A percentile compares a stretch with the other conserved stretches of the same genome.
phyloP scores from a whole-genome alignment of 23 tunicate genomes.

The Halocynthia roretzi region DNA sequence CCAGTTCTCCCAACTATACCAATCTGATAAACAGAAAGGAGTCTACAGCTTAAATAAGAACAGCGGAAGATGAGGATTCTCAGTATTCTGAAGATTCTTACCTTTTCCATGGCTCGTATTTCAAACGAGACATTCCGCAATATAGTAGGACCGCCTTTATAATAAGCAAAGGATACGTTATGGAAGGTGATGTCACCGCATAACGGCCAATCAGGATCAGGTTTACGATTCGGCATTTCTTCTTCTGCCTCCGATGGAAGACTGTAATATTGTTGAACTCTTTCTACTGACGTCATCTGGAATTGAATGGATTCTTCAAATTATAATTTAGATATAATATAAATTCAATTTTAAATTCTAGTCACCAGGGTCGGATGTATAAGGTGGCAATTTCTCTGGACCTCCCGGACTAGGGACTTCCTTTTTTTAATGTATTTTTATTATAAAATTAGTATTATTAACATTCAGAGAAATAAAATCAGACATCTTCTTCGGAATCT shows the following conservation, averaged over 20 bases:
- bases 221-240: slow-evolving; percentile 3
- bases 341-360: no score
- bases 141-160: slow-evolving; percentile 45
- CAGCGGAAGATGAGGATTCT: no score
- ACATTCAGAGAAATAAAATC: no score
- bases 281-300: slow-evolving; percentile 88
- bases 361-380: no score
- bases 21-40: slow-evolving; percentile 3
- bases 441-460: no score
- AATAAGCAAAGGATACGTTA: slow-evolving; percentile 46
- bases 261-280: slow-evolving; percentile 57
- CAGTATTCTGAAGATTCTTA: not conserved
- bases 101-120: slow-evolving; percentile 49
- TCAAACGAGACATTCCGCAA: slow-evolving; percentile 25
- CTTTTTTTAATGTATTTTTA: no score
- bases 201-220: slow-evolving; percentile 41
- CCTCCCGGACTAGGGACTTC: no score
- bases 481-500: no score
- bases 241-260: slow-evolving; percentile 35
- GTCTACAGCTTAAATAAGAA: no score
- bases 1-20: slow-evolving; percentile 61
- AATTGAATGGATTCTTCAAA: no score
- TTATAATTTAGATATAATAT: no score
- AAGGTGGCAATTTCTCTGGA: no score
- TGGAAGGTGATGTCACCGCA: slow-evolving; percentile 34